A percentile compares a stretch with the other conserved stretches of the same genome.
phyloP scores from a whole-genome alignment of 1,140 invertebrate species.

The Drosophila tristis region DNA sequence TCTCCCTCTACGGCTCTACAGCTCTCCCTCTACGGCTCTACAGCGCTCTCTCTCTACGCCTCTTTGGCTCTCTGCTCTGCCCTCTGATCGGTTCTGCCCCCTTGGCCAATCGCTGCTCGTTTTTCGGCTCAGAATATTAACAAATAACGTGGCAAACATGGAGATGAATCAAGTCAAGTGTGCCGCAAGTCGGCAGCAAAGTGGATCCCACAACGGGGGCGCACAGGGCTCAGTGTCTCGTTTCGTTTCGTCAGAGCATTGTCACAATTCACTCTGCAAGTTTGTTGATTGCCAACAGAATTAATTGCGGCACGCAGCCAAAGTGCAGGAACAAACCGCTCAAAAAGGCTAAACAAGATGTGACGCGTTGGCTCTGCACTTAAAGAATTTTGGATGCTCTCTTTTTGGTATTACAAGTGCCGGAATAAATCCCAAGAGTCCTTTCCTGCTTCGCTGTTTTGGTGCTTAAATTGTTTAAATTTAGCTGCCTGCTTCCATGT shows the following conservation, averaged over 20 bases:
- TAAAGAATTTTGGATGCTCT: neutral
- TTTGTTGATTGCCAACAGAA: constrained; percentile 36
- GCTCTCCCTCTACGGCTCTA: neutral
- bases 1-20: too few species aligned
- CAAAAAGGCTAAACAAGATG: neutral
- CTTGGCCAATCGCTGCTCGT: neutral
- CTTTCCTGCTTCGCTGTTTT: too few species aligned
- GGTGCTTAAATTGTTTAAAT: neutral
- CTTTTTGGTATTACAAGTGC: neutral
- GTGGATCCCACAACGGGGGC: neutral
- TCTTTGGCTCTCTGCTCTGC: neutral
- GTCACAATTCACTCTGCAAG: constrained; percentile 19
- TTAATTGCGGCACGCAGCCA: constrained; percentile 44
- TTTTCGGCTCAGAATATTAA: constrained; percentile 25
- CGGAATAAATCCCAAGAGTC: too few species aligned
- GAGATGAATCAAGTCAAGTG: constrained; percentile 23
- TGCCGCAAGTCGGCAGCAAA: constrained; percentile 5
- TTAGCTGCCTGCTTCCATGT: too few species aligned
- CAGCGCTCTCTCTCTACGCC: constrained; percentile 4
- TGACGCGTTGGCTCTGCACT: neutral
- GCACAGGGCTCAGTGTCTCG: neutral
- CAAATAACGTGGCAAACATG: constrained; percentile 19
- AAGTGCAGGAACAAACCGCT: constrained; percentile 10
- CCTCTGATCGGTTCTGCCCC: neutral
- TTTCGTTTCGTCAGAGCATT: constrained; percentile 7